Evolutionary conservation across 2,888 invertebrate genomes (phyloP).

Genomic region (Watsonalla binaria): DNA sequence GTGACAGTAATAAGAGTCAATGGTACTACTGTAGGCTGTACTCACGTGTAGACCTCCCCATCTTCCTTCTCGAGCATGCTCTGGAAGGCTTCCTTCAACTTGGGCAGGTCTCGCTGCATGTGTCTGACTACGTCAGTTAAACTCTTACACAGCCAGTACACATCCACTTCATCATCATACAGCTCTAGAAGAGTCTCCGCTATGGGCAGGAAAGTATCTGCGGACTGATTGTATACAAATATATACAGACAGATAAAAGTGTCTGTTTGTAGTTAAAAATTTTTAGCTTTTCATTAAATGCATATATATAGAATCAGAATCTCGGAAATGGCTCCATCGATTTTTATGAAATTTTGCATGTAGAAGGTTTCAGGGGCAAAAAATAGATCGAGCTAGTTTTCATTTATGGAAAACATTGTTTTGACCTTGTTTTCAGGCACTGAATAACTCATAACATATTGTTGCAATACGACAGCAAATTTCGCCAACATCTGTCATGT

Average conservation of each 20-base stretch:
- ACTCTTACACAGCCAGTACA: conserved; percentile 90
- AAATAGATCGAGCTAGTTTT: too few relatives aligned
- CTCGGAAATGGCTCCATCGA: too few relatives aligned
- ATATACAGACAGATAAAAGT: not conserved
- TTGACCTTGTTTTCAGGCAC: too few relatives aligned
- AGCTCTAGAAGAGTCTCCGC: conserved; percentile 84
- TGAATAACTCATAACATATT: too few relatives aligned
- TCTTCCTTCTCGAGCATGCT: conserved; percentile 88
- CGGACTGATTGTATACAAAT: conserved; percentile 45
- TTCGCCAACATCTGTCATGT: too few relatives aligned
- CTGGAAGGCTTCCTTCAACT: conserved; percentile 82
- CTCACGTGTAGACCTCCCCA: conserved; percentile 81
- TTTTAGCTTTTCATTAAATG: not conserved
- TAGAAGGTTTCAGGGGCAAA: too few relatives aligned
- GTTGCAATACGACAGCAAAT: too few relatives aligned
- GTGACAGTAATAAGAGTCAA: conserved; percentile 14
- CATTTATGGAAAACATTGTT: too few relatives aligned
- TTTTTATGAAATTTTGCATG: too few relatives aligned
- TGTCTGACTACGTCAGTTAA: conserved; percentile 84
- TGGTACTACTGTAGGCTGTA: not conserved
- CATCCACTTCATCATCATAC: conserved; percentile 86
- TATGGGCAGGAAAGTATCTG: conserved; percentile 80
- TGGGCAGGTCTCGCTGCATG: conserved; percentile 81
- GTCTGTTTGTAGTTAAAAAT: not conserved
- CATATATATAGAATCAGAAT: too few relatives aligned